Evolutionary conservation across 2,797 vertebrate genomes (phyloP).

Genomic region (Bradypodion pumilum): DNA sequence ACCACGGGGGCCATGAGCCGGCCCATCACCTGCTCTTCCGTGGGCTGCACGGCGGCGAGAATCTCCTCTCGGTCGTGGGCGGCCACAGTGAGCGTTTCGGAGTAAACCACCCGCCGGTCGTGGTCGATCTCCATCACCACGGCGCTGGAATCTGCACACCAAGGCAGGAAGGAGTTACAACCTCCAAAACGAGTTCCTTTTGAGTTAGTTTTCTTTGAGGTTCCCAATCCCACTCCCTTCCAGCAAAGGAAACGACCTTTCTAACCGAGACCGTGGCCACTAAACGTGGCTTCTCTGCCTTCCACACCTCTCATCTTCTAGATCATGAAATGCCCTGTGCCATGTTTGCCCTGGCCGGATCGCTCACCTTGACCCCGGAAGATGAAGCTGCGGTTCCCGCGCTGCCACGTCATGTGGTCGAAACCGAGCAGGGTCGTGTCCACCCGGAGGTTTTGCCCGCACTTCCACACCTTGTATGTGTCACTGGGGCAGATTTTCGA

Average conservation of each 20-base stretch:
- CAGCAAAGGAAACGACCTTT: no score
- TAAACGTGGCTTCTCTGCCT: no score
- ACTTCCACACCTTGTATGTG: slow-evolving; percentile 98
- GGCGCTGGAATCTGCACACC: slow-evolving; percentile 84
- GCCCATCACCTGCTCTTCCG: slow-evolving; percentile 92
- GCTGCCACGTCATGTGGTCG: slow-evolving; percentile 99
- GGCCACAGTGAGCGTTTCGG: slow-evolving; percentile 88
- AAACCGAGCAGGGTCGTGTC: slow-evolving; percentile 97
- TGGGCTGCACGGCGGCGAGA: slow-evolving; percentile 88
- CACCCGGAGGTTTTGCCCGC: slow-evolving; percentile 93
- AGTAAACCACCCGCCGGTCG: slow-evolving; percentile 93
- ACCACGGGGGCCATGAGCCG: slow-evolving; percentile 91
- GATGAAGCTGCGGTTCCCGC: slow-evolving; percentile 96
- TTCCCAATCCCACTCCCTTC: no score
- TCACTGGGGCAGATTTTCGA: slow-evolving; percentile 98
- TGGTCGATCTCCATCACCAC: slow-evolving; percentile 99
- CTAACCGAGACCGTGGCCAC: no score
- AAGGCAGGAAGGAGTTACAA: slow-evolving; percentile 15
- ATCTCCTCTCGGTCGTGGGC: slow-evolving; percentile 82
- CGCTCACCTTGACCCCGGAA: slow-evolving; percentile 92
- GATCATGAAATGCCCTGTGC: no score
- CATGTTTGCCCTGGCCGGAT: no score
- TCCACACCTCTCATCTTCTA: no score
- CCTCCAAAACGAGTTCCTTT: no score
- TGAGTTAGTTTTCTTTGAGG: no score